These are phyloP conservation scores for Heterotilapia buettikoferi DNA, from an alignment of 2,113 vertebrate species.

Conservation along the genomic window DNA sequence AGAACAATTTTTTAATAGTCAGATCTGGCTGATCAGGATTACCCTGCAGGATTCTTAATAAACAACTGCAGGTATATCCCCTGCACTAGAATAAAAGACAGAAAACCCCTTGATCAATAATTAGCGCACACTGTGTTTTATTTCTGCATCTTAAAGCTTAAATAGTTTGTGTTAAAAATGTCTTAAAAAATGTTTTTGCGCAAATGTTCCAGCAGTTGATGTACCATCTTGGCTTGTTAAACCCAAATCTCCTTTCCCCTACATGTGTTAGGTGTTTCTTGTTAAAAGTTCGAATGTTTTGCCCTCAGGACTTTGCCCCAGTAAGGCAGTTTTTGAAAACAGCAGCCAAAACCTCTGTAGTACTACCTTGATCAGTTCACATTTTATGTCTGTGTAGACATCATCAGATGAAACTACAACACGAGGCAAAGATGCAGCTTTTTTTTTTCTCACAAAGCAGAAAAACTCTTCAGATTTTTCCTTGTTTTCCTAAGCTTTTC, in stretches of 20 bases:
- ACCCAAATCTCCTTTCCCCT: background rate
- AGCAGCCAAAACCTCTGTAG: background rate
- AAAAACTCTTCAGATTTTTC: background rate
- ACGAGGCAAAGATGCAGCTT: background rate
- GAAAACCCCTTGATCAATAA: background rate
- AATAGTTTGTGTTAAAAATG: background rate
- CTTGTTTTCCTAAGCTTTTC: background rate
- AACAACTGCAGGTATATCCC: background rate
- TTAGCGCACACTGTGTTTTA: background rate
- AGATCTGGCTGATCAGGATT: background rate
- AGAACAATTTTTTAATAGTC: background rate
- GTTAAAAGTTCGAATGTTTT: background rate
- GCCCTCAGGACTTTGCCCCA: background rate
- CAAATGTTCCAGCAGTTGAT: background rate
- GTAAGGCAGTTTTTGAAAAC: background rate
- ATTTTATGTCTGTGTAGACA: background rate
- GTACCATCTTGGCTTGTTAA: background rate
- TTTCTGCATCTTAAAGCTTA: background rate
- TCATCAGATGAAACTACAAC: background rate
- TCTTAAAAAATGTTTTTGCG: background rate
- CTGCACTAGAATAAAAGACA: background rate
- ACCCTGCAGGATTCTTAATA: background rate
- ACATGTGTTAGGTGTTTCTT: background rate
- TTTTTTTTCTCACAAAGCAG: background rate
- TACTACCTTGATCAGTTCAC: background rate